These are phyloP conservation scores for Tokudaia tokunoshimensis DNA, from an alignment of 2,797 vertebrate genomes.

Conservation along the genomic window DNA sequence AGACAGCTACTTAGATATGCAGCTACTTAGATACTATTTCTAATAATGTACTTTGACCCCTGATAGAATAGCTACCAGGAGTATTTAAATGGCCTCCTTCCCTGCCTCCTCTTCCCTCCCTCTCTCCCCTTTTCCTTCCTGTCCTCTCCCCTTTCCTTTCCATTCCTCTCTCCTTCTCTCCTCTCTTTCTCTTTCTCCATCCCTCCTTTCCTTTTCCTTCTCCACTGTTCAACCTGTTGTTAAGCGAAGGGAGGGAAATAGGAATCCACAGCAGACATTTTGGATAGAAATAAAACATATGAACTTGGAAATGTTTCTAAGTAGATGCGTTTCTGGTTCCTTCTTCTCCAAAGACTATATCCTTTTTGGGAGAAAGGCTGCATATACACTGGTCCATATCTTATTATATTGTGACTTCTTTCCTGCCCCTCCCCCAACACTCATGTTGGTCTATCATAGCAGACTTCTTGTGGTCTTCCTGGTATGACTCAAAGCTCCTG, in stretches of 20 bases:
- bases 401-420: neutral
- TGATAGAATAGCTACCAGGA: neutral
- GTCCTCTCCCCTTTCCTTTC: neutral
- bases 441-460: neutral
- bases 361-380: neutral
- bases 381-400: neutral
- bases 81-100: neutral
- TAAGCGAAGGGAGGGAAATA: neutral
- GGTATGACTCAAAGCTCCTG: neutral
- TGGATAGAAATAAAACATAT: neutral
- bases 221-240: neutral
- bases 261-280: conserved; percentile 1
- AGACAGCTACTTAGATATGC: neutral
- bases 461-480: neutral
- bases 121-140: too few relatives aligned
- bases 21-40: too few relatives aligned
- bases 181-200: neutral
- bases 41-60: neutral
- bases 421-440: neutral
- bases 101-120: accelerated
- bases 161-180: neutral
- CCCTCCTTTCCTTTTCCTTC: too few relatives aligned
- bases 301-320: conserved; percentile 41
- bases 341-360: neutral
- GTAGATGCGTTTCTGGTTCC: neutral